phyloP scores from a whole-genome alignment of 2,113 vertebrate species.

The Apteryx owenii region DNA sequence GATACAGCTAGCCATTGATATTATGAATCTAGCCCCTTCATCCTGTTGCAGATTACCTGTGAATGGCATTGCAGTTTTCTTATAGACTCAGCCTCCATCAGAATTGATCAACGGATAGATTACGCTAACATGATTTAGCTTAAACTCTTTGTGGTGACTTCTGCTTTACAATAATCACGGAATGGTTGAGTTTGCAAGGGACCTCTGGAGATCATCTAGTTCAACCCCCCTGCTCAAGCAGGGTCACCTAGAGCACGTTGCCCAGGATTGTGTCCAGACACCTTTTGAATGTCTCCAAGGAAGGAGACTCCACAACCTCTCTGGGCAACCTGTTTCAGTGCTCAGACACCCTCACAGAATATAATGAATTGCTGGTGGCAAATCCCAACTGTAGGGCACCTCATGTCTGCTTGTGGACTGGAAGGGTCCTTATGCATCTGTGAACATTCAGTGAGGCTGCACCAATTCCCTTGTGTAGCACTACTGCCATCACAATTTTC shows the following conservation, averaged over 20 bases:
- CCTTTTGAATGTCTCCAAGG: too few relatives aligned
- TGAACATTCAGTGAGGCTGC: neutral
- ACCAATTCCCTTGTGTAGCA: neutral
- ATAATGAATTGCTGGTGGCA: neutral
- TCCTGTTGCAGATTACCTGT: neutral
- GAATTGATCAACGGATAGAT: neutral
- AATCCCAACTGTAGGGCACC: neutral
- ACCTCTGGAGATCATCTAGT: too few relatives aligned
- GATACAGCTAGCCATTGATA: neutral
- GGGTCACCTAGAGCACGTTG: too few relatives aligned
- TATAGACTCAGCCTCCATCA: neutral
- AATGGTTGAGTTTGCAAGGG: too few relatives aligned
- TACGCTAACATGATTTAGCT: neutral
- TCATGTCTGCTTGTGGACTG: neutral
- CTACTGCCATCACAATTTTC: neutral
- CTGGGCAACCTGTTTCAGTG: too few relatives aligned
- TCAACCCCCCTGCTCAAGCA: too few relatives aligned
- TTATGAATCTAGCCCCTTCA: neutral
- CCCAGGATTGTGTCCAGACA: too few relatives aligned
- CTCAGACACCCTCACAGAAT: too few relatives aligned
- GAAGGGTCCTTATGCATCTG: neutral
- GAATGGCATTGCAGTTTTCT: neutral
- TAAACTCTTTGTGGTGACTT: neutral
- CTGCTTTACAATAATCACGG: neutral
- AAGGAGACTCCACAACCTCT: too few relatives aligned